Evolutionary conservation across 2,113 vertebrate species (phyloP).

Genomic region (Caracal caracal): DNA sequence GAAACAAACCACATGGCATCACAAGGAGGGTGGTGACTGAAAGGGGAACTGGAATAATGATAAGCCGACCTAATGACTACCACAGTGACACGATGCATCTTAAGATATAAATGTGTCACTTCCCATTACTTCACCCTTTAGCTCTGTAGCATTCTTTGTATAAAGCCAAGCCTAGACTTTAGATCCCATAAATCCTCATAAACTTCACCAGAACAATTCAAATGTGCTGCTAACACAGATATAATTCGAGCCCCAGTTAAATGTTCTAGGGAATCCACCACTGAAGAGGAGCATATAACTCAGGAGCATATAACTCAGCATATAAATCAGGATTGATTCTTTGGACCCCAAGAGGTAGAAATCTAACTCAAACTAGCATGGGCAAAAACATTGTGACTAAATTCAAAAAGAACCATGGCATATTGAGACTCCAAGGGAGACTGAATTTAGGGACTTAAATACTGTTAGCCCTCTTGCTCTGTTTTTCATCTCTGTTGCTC

Average conservation of each 20-base stretch:
- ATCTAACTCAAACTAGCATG: not conserved
- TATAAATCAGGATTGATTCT: not conserved
- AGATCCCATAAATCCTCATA: not conserved
- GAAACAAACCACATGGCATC: not conserved
- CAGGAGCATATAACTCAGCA: not conserved
- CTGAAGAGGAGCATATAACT: not conserved
- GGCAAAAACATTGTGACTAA: not conserved
- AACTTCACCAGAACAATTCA: not conserved
- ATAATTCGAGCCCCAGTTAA: not conserved
- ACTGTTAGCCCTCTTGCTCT: not conserved
- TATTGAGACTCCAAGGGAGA: not conserved
- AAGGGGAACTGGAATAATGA: not conserved
- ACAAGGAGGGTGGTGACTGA: not conserved
- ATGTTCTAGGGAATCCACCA: not conserved
- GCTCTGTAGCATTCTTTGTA: not conserved
- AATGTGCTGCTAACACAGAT: not conserved
- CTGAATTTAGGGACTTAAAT: not conserved
- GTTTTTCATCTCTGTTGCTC: not conserved
- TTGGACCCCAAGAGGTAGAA: not conserved
- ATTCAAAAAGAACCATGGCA: not conserved
- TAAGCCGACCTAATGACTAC: not conserved
- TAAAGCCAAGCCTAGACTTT: not conserved
- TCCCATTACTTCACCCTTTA: not conserved
- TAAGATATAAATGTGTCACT: not conserved
- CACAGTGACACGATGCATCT: not conserved